Base-by-base conservation (phyloP, 2,797 vertebrate genomes). In the Microhierax caerulescens region DNA sequence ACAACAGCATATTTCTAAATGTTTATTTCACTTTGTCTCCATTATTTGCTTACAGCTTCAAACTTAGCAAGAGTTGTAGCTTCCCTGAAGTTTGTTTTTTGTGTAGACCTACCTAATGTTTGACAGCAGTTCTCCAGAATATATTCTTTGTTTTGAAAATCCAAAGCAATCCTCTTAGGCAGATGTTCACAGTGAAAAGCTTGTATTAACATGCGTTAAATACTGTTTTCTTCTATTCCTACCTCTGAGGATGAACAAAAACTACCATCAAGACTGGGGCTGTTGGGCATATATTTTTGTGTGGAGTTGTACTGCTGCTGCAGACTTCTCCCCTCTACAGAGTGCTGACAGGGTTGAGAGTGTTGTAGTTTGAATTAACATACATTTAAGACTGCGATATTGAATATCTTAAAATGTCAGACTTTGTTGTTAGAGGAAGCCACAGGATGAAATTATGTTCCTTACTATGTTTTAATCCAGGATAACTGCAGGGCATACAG, bases 101-200 rank as follows among this genome's bases (percentile, higher is more conserved):
- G 4, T 53, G 50, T 68, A 86, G 93, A 89, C 69, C 74, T 92
- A 54, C 47, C n/a, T 73, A 69, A 64, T 74, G 73, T 87, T 80
- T 79, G 84, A 91, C 88, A 95, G 92, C 84, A 73, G 3, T 68
- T 91, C 90, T 96, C 84, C 82, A 97, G 93, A 85, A 92, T 54
- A 45, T 41, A 67, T 67, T 93, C 67, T 73, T 89, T 95, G 88
- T 85, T 97, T 88, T 90, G 76, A 85, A 97, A 97, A 97, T 96
- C 96, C 92, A 63, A 45, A 92, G 74, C 82, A 97, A 96, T 97
- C 97, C 94, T 97, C 93, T 95, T 98, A 97, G 95, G 90, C 97
- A 97, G 96, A 93, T 98, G 94, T 93, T 97, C 93, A 80, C 83
- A 91, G 95, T 76, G 60, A 77, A 92, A 93, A 86, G 27, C 95